Evolutionary conservation across 2,888 invertebrate species (phyloP), one percentile per base, ranked within the genome.

Genomic region (Ormyrus thymus): DNA sequence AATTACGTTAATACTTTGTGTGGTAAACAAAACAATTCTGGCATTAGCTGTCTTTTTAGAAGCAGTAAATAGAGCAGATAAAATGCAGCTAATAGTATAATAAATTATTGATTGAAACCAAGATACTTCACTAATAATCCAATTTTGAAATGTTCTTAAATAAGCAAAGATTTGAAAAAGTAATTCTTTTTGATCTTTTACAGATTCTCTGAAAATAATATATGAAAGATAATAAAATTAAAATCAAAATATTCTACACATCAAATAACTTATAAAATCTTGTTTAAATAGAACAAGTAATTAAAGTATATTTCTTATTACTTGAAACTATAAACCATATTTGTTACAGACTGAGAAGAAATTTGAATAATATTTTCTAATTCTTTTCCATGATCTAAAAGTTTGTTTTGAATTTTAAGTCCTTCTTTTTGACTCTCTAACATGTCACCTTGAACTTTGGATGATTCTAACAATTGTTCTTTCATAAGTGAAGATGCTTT

Each of bases 41-140:
- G 93, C 92, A 66, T 90, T 89, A n/a, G 88, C 85, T 0, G 93
- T 93, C 51, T 92, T 90, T 73, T 89, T 88, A 1, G 92, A 90
- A 1, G 93, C 92, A 55, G 93, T 94, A 46, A 93, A 88, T 74
- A 94, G 84, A 78, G 92, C 92, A 59, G 92, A 90, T 55, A 93
- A 84, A 68, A 93, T 84, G 58, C 92, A 89, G 13, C 91, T 89
- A 6, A 91, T 83, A 13, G 91, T 86, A 84, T 93, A 94, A 88
- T 93, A 94, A n/a, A 92, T 86, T 48, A 93, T 87, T 0, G 93
- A 92, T 85, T 94, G 93, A 78, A 94, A 89, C 90, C 93, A 92
- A 0, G 93, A 93, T 71, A 94, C 91, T 90, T 94, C 94, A 6
- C 93, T 93, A 7, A 94, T 88, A 76, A 94, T 91, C 91, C 93